Evolutionary conservation across 2,888 invertebrate species (phyloP).

Genomic region (Hoplodrina blanda): DNA sequence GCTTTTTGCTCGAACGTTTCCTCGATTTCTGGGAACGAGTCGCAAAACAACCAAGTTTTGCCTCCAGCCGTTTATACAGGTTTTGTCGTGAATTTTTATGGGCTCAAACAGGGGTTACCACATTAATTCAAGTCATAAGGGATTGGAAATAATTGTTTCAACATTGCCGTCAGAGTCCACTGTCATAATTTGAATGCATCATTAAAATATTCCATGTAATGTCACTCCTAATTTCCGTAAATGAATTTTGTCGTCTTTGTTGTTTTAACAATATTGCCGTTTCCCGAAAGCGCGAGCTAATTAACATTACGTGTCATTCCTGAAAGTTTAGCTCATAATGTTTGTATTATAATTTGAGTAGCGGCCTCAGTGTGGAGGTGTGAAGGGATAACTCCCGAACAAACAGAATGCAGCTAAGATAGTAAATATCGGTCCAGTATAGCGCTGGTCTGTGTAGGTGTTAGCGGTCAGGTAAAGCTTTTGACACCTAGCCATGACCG

Average conservation of each 20-base stretch:
- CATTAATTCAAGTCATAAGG: slow-evolving; percentile 80
- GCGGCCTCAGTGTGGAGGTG: slow-evolving; percentile 81
- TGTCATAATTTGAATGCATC: slow-evolving; percentile 36
- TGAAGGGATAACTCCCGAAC: slow-evolving; percentile 88
- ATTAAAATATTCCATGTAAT: slow-evolving; percentile 40
- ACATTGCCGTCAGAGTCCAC: slow-evolving; percentile 50
- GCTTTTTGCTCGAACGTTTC: slow-evolving; percentile 88
- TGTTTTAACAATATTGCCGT: slow-evolving; percentile 51
- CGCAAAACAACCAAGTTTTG: slow-evolving; percentile 85
- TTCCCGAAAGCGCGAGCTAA: slow-evolving; percentile 63
- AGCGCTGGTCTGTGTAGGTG: slow-evolving; percentile 82
- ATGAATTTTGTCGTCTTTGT: slow-evolving; percentile 39
- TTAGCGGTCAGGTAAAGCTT: slow-evolving; percentile 88
- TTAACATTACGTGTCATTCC: slow-evolving; percentile 75
- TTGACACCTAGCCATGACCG: slow-evolving; percentile 87
- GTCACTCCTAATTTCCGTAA: slow-evolving; percentile 29
- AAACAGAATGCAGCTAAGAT: slow-evolving; percentile 85
- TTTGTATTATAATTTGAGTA: slow-evolving; percentile 86
- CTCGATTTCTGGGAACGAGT: slow-evolving; percentile 88
- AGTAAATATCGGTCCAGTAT: slow-evolving; percentile 80
- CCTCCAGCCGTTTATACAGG: slow-evolving; percentile 88
- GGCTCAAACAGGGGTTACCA: slow-evolving; percentile 78
- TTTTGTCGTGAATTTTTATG: slow-evolving; percentile 89
- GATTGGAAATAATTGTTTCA: slow-evolving; percentile 72
- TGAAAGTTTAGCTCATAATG: slow-evolving; percentile 75